Percentiles rank a stretch among this genome's conserved stretches.
Conservation (phyloP, 2,797 vertebrate species). For the Acanthurus lineatus region DNA sequence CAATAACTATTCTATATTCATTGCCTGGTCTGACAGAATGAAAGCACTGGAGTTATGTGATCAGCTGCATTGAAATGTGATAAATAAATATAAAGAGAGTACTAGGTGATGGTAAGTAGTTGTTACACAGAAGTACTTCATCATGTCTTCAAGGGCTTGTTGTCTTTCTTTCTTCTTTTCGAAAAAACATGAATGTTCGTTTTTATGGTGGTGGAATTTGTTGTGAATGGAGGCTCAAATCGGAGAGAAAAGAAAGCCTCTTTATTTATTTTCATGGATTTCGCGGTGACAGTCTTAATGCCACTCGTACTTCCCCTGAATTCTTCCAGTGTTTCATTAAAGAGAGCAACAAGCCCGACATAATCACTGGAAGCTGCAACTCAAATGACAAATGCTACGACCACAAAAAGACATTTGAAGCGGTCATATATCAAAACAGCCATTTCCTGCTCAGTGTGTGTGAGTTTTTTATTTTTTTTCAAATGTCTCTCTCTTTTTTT, state of each 20-base stretch:
- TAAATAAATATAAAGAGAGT: neutral
- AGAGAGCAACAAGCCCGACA: constrained; percentile 6
- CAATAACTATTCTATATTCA: neutral
- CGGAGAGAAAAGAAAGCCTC: neutral
- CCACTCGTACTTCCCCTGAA: neutral
- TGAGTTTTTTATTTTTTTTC: constrained; percentile 2
- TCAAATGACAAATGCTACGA: constrained; percentile 22
- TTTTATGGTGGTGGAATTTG: neutral
- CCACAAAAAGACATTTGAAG: constrained; percentile 38
- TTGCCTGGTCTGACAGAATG: constrained; percentile 4
- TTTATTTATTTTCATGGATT: neutral
- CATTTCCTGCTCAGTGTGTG: constrained; percentile 50
- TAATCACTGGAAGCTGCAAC: constrained; percentile 22
- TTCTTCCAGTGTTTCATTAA: constrained; percentile 8
- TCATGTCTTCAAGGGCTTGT: neutral
- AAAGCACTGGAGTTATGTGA: neutral
- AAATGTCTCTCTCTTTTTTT: neutral
- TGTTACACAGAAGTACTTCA: neutral
- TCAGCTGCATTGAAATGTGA: neutral
- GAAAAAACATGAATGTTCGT: no score
- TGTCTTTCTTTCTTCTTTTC: neutral
- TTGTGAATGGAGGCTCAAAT: neutral
- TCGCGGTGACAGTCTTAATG: neutral
- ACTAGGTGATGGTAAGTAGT: neutral
- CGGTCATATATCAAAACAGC: constrained; percentile 44